Evolutionary conservation across 2,113 vertebrate species (phyloP), one percentile per base, ranked within the genome.

Genomic region (Astatotilapia flaviijosephi): DNA sequence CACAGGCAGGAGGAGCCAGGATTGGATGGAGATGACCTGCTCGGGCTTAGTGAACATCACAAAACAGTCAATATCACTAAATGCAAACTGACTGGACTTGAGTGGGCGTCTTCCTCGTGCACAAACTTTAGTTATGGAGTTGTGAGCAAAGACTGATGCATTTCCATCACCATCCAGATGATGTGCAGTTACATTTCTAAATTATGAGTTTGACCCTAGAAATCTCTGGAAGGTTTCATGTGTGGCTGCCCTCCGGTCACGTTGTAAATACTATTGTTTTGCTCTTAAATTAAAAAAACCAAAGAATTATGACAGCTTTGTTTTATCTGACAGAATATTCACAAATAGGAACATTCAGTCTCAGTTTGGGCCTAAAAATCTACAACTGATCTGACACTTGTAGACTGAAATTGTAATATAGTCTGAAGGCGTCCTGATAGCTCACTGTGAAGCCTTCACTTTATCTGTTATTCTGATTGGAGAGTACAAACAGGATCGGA

Each of bases 301-400:
- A 2, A n/a, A 65, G 0, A 14, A 14, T 7, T 5, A 58, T 0
- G 55, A 31, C 7, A 15, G 0, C 62, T 21, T 68, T 73, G 14
- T 47, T 73, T 47, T 42, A 17, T 11, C 21, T 17, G 40, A 45
- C 68, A 75, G 4, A 17, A 15, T 47, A 47, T 47, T 75, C 13
- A 4, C 40, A 75, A 7, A 0, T 17, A 28, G 23, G 21, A 75
- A 7, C 14, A 28, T 75, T 47, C 21, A 5, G 21, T 2, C 68
- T 45, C 0, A 33, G 17, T 12, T 19, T 37, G 33, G 10, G 5
- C 6, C 60, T n/a, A 7, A 75, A 26, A 1, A 47, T 45, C 68
- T 9, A 1, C 68, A 4, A 11, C 42, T 47, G 6, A 19, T 47
- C 3, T 75, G 40, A 28, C 0, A 19, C 40, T 19, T 28, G 37